Percentiles rank a stretch among this genome's conserved stretches.
phyloP scores from a whole-genome alignment of 2,888 invertebrate genomes.

The Galerucella pusilla region DNA sequence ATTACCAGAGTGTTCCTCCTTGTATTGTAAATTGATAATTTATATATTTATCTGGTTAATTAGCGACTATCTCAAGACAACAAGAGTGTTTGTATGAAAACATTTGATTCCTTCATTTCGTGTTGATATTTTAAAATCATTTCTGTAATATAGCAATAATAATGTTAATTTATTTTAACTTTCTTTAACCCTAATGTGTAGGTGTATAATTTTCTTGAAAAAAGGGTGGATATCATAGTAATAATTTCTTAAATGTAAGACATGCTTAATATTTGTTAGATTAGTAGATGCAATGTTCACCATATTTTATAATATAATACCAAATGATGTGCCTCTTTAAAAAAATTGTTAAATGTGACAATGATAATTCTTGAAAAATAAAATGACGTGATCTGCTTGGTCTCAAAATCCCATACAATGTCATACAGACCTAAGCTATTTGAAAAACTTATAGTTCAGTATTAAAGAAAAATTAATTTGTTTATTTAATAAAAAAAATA shows the following conservation, averaged over 20 bases:
- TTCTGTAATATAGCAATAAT: conserved; percentile 33
- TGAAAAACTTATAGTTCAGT: conserved; percentile 39
- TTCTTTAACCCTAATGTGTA: conserved; percentile 25
- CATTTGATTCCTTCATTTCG: conserved; percentile 22
- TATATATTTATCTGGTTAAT: too few relatives aligned
- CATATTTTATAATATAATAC: conserved; percentile 58
- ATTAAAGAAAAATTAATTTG: conserved; percentile 31
- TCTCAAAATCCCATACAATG: conserved; percentile 56
- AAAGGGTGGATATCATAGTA: conserved; percentile 42
- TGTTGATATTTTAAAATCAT: conserved; percentile 12
- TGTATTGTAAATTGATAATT: too few relatives aligned
- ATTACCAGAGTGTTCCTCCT: too few relatives aligned
- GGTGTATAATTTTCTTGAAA: conserved; percentile 32
- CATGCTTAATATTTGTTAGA: conserved; percentile 51
- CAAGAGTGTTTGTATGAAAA: conserved; percentile 6
- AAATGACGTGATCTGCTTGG: conserved; percentile 59
- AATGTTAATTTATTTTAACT: conserved; percentile 14
- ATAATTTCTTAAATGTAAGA: conserved; percentile 42
- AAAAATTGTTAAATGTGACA: conserved; percentile 53
- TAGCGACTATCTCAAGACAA: background rate
- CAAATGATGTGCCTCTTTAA: conserved; percentile 62
- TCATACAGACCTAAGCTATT: conserved; percentile 56
- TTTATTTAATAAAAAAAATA: conserved; percentile 28
- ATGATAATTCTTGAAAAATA: conserved; percentile 46
- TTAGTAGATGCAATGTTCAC: conserved; percentile 51